Conservation (phyloP, 1,140 invertebrate genomes). For the Papilio xuthus region DNA sequence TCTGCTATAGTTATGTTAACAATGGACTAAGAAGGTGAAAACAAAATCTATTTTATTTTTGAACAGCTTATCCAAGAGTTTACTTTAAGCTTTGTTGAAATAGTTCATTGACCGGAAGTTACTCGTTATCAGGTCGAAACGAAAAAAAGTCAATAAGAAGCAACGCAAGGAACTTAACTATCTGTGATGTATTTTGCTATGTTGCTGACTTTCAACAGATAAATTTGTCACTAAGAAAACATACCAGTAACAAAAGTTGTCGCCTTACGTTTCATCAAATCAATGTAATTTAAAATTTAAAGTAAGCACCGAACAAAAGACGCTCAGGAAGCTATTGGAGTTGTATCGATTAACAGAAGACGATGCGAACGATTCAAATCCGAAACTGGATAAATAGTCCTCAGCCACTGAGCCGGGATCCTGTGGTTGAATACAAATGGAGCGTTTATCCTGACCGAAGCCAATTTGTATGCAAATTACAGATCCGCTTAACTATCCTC, state of each 20-base stretch:
- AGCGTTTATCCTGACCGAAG: conserved; percentile 77
- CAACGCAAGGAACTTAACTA: neutral
- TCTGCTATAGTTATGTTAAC: neutral
- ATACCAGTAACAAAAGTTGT: too few relatives aligned
- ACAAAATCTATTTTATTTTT: neutral
- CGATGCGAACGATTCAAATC: conserved; percentile 70
- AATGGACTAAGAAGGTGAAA: neutral
- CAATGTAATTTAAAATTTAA: neutral
- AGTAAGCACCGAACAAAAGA: neutral
- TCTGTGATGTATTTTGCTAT: neutral
- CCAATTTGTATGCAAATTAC: conserved; percentile 81
- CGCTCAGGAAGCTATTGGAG: neutral
- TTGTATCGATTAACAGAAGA: conserved; percentile 60
- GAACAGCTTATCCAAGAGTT: neutral
- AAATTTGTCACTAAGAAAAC: neutral
- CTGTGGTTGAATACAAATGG: conserved; percentile 80
- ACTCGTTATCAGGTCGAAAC: neutral
- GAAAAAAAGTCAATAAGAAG: conserved; percentile 13
- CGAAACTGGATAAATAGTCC: conserved; percentile 75
- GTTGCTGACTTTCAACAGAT: neutral
- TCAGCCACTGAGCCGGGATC: conserved; percentile 70
- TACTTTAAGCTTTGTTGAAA: conserved; percentile 2
- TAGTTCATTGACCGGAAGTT: conserved; percentile 4
- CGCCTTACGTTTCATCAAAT: too few relatives aligned
- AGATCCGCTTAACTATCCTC: conserved; percentile 79